Evolutionary conservation across 1,140 invertebrate genomes (phyloP).

Genomic region (Nephotettix cincticeps): DNA sequence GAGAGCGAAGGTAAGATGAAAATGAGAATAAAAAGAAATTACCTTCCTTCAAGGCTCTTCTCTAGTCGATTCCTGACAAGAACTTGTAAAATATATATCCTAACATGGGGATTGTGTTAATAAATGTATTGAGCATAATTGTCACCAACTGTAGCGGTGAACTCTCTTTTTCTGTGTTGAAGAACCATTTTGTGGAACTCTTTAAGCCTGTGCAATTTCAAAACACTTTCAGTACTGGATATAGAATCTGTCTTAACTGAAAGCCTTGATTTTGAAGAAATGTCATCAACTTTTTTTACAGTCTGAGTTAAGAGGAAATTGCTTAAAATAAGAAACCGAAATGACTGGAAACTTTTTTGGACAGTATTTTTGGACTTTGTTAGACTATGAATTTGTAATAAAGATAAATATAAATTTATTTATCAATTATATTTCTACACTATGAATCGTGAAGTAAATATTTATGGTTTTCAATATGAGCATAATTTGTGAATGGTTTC

Average conservation of each 20-base stretch:
- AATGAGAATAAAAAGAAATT: constrained; percentile 14
- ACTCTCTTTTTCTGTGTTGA: constrained; percentile 13
- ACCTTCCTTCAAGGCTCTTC: constrained; percentile 12
- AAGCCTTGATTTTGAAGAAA: constrained; percentile 19
- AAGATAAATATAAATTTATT: no score
- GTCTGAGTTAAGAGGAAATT: constrained; percentile 18
- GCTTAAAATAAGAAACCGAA: constrained; percentile 11
- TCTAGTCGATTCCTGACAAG: constrained; percentile 1
- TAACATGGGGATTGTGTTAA: constrained; percentile 8
- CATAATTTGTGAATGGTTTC: no score
- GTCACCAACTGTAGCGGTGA: constrained; percentile 11
- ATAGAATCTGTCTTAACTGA: constrained; percentile 20
- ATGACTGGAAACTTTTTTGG: neutral
- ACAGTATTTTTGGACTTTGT: neutral
- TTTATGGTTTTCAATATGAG: no score
- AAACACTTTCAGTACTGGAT: constrained; percentile 6
- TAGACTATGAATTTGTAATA: constrained; percentile 4
- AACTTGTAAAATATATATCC: constrained; percentile 12
- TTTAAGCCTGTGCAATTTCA: constrained; percentile 17
- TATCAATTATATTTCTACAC: no score
- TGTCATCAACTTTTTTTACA: constrained; percentile 5
- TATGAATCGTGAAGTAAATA: no score
- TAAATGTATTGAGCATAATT: no score
- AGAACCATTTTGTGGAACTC: constrained; percentile 18
- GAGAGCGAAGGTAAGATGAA: neutral